Conservation (phyloP, 1,140 invertebrate species). For the Colletes latitarsis region DNA sequence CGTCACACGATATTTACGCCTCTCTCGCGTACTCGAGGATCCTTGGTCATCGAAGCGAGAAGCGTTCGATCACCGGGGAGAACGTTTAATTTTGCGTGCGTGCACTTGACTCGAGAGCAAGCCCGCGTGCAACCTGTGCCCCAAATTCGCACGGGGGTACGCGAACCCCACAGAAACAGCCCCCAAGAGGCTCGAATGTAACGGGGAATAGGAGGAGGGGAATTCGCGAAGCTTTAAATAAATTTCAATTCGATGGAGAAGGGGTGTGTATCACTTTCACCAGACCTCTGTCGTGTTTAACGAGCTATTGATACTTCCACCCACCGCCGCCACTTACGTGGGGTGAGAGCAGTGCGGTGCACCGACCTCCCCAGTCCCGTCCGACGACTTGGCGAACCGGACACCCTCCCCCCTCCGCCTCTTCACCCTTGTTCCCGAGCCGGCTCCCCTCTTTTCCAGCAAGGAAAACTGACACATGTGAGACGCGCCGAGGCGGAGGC, state of each 20-base stretch:
- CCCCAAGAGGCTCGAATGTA: slow-evolving; percentile 4
- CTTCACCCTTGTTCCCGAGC: neutral
- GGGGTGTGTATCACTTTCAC: slow-evolving; percentile 42
- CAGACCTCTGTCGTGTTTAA: slow-evolving; percentile 69
- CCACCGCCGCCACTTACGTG: slow-evolving; percentile 9
- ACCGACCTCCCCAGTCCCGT: neutral
- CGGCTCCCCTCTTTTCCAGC: slow-evolving; percentile 8
- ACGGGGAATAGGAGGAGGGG: neutral
- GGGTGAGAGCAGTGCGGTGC: slow-evolving; percentile 4
- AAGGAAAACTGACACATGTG: slow-evolving; percentile 71
- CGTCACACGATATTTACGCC: neutral
- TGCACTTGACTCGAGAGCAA: slow-evolving; percentile 72
- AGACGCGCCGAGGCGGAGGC: slow-evolving; percentile 43
- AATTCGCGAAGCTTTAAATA: slow-evolving; percentile 74
- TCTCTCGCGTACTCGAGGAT: slow-evolving; percentile 48
- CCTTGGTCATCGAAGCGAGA: slow-evolving; percentile 34
- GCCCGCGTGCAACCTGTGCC: slow-evolving; percentile 71
- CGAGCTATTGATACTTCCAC: slow-evolving; percentile 78
- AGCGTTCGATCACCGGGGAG: slow-evolving; percentile 13
- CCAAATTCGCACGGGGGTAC: slow-evolving; percentile 72
- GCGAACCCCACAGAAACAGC: slow-evolving; percentile 4
- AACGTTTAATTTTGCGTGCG: slow-evolving; percentile 61
- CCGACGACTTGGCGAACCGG: slow-evolving; percentile 1
- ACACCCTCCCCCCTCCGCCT: slow-evolving; percentile 1
- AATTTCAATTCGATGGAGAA: slow-evolving; percentile 73